A percentile compares a stretch with the other conserved stretches of the same genome.
These are phyloP conservation scores for Scopus umbretta DNA, from an alignment of 2,113 vertebrate genomes.

Conservation along the genomic window DNA sequence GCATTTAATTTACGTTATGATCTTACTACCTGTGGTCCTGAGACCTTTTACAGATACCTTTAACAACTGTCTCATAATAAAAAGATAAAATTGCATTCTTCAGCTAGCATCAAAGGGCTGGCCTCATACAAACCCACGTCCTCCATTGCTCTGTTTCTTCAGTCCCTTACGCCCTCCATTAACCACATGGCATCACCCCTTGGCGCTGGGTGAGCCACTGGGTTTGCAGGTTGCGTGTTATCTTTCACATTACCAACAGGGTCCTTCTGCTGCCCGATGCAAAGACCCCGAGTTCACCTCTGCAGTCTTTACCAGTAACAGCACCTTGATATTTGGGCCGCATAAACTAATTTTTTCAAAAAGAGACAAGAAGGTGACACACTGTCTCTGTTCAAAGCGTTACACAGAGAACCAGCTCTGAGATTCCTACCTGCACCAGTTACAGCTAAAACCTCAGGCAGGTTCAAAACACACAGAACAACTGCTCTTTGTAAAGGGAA, in stretches of 20 bases:
- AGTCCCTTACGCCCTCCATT: neutral
- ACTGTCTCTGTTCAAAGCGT: rapidly evolving
- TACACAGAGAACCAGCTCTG: neutral
- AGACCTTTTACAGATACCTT: neutral
- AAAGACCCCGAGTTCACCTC: neutral
- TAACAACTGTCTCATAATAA: neutral
- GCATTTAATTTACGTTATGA: neutral
- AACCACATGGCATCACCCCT: neutral
- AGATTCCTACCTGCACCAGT: neutral
- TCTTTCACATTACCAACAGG: neutral
- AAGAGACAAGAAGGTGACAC: neutral
- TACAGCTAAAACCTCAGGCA: neutral
- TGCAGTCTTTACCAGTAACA: neutral
- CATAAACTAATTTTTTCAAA: neutral
- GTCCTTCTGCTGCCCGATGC: neutral
- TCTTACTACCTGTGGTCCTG: neutral
- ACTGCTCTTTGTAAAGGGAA: neutral
- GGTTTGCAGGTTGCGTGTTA: neutral
- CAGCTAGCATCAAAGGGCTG: neutral
- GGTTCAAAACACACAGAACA: neutral
- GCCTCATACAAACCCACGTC: neutral
- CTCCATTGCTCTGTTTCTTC: neutral
- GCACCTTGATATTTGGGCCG: neutral
- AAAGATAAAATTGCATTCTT: neutral
- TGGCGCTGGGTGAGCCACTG: neutral